phyloP scores from a whole-genome alignment of 2,113 vertebrate genomes.

The Platichthys flesus region DNA sequence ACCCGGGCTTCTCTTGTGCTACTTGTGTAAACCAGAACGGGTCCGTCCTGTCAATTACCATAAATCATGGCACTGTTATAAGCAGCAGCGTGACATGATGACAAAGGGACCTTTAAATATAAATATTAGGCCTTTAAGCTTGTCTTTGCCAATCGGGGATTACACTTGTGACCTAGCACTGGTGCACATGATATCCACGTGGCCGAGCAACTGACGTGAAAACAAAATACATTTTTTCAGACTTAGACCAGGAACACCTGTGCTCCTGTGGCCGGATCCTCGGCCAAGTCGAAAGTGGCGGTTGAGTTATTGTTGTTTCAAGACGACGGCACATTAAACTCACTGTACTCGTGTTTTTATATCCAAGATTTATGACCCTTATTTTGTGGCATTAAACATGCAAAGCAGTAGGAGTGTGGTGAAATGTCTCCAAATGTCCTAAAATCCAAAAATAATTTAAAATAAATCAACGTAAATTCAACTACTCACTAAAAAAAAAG shows the following conservation, averaged over 20 bases:
- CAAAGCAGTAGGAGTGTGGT: background rate
- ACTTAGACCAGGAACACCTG: slow-evolving; percentile 46
- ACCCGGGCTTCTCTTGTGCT: background rate
- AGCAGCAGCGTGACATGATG: slow-evolving; percentile 36
- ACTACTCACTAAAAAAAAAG: no score
- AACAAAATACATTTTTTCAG: slow-evolving; percentile 27
- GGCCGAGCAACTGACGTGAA: slow-evolving; percentile 13
- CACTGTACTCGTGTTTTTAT: background rate
- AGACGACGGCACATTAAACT: background rate
- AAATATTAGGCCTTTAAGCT: slow-evolving; percentile 34
- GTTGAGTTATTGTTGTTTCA: background rate
- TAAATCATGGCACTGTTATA: slow-evolving; percentile 30
- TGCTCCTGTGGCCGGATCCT: background rate
- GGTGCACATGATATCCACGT: slow-evolving; percentile 35
- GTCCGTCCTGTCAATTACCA: slow-evolving; percentile 5
- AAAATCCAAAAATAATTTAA: background rate
- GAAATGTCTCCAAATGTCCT: background rate
- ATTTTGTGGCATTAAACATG: background rate
- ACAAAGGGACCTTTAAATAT: slow-evolving; percentile 21
- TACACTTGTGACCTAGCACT: background rate
- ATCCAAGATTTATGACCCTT: background rate
- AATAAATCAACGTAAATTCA: background rate
- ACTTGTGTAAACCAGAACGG: slow-evolving; percentile 17
- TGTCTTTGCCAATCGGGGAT: slow-evolving; percentile 28
- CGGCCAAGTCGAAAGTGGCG: slow-evolving; percentile 11